Conservation (phyloP, 35 echinoderm and acorn worm species). For the Apostichopus californicus region DNA sequence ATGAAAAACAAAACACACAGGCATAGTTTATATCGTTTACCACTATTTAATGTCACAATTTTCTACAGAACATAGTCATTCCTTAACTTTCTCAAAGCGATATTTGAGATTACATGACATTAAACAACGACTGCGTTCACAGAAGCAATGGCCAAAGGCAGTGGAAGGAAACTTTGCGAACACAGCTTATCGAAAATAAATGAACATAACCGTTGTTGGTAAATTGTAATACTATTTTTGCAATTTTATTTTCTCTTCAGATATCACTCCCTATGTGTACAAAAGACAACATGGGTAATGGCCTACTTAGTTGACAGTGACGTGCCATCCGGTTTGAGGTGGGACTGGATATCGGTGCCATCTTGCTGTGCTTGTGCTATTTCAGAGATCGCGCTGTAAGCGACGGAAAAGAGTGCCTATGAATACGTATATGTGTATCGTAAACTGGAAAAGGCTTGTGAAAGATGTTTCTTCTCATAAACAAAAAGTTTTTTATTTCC, state of each 20-base stretch:
- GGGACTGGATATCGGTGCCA: constrained; percentile 32
- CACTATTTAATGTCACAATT: too few species aligned
- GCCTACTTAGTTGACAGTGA: constrained; percentile 14
- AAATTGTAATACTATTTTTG: neutral
- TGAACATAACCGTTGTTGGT: too few species aligned
- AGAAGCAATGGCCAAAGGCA: too few species aligned
- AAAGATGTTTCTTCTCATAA: neutral
- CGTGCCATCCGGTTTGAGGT: neutral
- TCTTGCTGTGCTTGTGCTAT: constrained; percentile 33
- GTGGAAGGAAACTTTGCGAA: too few species aligned
- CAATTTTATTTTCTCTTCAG: neutral
- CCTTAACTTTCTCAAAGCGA: too few species aligned
- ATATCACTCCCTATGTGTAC: constrained; percentile 1
- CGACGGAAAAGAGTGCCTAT: neutral
- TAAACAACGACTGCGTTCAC: too few species aligned
- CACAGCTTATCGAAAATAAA: too few species aligned
- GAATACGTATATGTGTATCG: neutral
- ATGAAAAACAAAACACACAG: too few species aligned
- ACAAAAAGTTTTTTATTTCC: neutral
- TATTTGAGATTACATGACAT: too few species aligned
- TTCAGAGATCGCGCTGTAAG: constrained; percentile 6
- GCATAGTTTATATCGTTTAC: too few species aligned
- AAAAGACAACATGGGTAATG: constrained; percentile 35
- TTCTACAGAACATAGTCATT: too few species aligned
- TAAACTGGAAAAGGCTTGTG: neutral